Evolutionary conservation across 2,113 vertebrate species (phyloP).

Genomic region (Prietella phreatophila): DNA sequence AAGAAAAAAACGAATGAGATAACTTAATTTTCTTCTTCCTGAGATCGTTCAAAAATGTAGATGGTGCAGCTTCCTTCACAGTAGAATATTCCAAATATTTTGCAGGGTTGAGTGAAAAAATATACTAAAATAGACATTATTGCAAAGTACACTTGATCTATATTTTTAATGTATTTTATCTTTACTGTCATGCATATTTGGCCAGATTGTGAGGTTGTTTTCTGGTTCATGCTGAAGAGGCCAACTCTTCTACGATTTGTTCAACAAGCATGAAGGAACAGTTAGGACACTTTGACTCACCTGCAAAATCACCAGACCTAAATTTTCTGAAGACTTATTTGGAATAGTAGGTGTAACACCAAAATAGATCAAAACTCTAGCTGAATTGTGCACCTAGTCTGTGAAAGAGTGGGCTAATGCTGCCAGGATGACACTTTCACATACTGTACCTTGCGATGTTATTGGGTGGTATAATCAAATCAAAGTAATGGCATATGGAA

Average conservation of each 20-base stretch:
- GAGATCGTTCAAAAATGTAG: background rate
- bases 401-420: background rate
- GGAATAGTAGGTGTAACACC: slow-evolving; percentile 1
- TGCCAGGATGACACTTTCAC: background rate
- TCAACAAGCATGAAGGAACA: background rate
- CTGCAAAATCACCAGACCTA: slow-evolving; percentile 22
- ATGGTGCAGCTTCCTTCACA: background rate
- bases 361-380: background rate
- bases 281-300: slow-evolving; percentile 12
- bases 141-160: background rate
- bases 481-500: background rate
- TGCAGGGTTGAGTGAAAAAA: background rate
- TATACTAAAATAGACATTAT: background rate
- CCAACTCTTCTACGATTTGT: background rate
- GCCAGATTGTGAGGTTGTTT: background rate
- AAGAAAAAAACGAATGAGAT: background rate
- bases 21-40: too few relatives aligned
- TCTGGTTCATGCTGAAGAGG: background rate
- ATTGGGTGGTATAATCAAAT: background rate
- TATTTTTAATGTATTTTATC: background rate
- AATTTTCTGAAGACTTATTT: slow-evolving; percentile 11
- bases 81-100: background rate
- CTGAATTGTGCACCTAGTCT: background rate
- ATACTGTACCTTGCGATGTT: background rate
- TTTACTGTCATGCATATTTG: background rate